Base-by-base conservation (phyloP, 30 jellyfish, hydroid and myxozoan species). In the Aurelia coerulea region DNA sequence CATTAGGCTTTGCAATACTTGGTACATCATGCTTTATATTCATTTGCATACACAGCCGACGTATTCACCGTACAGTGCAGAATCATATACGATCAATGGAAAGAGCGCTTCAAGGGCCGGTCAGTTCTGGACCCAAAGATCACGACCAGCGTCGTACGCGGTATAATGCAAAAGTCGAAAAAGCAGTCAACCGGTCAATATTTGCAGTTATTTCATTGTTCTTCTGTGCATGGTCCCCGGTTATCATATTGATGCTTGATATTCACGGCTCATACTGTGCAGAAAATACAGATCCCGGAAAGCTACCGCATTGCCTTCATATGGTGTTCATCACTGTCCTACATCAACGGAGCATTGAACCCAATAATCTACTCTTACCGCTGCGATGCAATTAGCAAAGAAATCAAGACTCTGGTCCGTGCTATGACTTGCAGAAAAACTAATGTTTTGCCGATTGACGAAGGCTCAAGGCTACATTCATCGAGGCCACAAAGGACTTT, bases 291-390 rank as follows among this genome's bases (percentile, higher is more conserved):
- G 4, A 12, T 87, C 2, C 41, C 68, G 18, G 74, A 89, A 16
- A 62, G 32, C 31, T 68, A 76, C 32, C 85, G 82, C 69, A 15
- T 17, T 9, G 96, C 86, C 1, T 87, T 87, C 63, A 52, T 29
- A 3, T 87, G 96, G 96, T 41, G 56, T 33, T 73, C 93, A 3
- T 2, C 34, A 0, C 18, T 87, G 19, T 71, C 89, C 1, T 87
- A 66, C 52, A 6, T 87, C 19, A 87, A 87, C 74, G 96, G 96
- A 1, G 96, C 96, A 3, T 15, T 87, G 35, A 87, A 87, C 52
- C 96, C 96, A 2, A 19, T 87, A 11, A 35, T 87, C 50, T 87
- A 87, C 77, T 73, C 91, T 2, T 71, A 46, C 39, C 90, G 96
- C 10, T 87, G 86, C 42, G 86, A 87, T 42, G 81, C 79, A 1